Base-by-base conservation (phyloP, 2,113 vertebrate genomes). In the Beaufortia kweichowensis region DNA sequence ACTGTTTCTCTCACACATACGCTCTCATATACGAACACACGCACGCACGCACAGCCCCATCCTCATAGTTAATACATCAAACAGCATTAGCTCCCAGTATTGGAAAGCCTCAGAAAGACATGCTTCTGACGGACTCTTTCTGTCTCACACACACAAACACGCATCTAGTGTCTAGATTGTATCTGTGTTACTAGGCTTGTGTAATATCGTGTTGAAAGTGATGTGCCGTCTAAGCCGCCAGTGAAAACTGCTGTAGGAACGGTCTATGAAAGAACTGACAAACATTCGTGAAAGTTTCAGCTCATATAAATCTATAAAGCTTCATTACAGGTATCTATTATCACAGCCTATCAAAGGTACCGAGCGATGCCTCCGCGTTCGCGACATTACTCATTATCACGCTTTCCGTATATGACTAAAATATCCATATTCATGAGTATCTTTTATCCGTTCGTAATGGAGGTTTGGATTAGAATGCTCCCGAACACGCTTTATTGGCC, bases 61-160 rank as follows among this genome's bases (percentile, higher is more conserved):
- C 88, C 88, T 91, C 88, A 89, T 91, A 89, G 88, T 90, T 91
- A 90, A 92, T 90, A 90, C 89, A 91, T 92, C 90, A 92, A 90
- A 91, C 86, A 87, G 89, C 85, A 90, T 91, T 91, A 89, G 89
- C 85, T 91, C 89, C 84, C 87, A 85, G 85, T 82, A 86, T 89
- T 91, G 85, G 85, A 89, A 87, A 88, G 88, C 86, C 87, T 89
- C 88, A 86, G 87, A 92, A 88, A 89, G 86, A 89, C 87, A 89
- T 39, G 80, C 74, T 84, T 88, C 86, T 91, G 90, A 92, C 89
- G 90, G 87, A 80, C 75, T 88, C 89, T 86, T 83, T 84, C 78
- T 43, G 83, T 84, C 59, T 67, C 85, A 85, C 80, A 86, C 81
- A 33, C 19, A 71, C 33, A 85, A 84, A 88, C 87, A 83, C 84